Evolutionary conservation across 2,113 vertebrate genomes (phyloP), one percentile per base, ranked within the genome.

Genomic region (Sakesphorus luctuosus): DNA sequence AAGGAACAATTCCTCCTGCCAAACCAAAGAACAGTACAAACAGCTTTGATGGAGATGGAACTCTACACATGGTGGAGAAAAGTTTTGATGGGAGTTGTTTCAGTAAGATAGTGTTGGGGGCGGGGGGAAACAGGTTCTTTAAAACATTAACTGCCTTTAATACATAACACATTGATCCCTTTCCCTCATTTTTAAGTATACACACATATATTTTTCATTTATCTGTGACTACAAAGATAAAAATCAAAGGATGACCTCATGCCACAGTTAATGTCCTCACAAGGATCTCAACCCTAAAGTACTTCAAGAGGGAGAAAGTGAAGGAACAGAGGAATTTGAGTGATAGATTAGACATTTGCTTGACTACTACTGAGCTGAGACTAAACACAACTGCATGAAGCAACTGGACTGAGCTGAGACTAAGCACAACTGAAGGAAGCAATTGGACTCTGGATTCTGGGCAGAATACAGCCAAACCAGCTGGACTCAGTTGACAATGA

Each of bases 1-100:
- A 89, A 95, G 76, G 85, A 95, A 90, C 76, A 89, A 94, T 95
- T 95, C 73, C 59, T 86, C 63, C 94, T 88, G 82, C 85, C 85
- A 93, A 79, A 92, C 69, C 68, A 80, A 16, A 74, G 85, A 92
- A 89, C 0, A 0, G 49, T 56, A 84, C 52, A 19, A 89, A 93
- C 8, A 77, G 65, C 68, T 89, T 58, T 81, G 76, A 89, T 1
- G 3, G 76, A 74, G 75, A 67, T 26, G 29, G 52, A 95, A 81
- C n/a, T 78, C 26, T 24, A 88, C 82, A 72, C 11, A 24, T 78
- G 59, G 29, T 55, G 8, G 14, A 47, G 28, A 79, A 81, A 89
- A 94, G 38, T 87, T 94, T 20, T 80, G 44, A 92, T 49, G 31
- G 56, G 88, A 90, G 28, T 86, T 86, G 73, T 65, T 96, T 84